Percentiles rank a stretch among this genome's conserved stretches.
These are phyloP conservation scores for Tethea ocularis DNA, from an alignment of 2,888 invertebrate genomes.

Conservation along the genomic window DNA sequence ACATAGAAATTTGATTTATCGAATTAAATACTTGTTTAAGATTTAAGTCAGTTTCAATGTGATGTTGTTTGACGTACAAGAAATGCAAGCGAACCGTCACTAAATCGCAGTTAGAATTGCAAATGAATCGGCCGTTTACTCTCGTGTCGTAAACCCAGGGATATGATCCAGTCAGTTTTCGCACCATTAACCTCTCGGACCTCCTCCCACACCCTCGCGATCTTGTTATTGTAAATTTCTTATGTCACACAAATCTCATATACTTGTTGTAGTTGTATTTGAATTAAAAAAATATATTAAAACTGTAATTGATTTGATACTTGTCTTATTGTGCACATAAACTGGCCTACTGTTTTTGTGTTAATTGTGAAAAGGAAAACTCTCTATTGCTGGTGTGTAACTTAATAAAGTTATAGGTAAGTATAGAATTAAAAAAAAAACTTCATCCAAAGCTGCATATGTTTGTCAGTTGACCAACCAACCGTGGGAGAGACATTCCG, in stretches of 20 bases:
- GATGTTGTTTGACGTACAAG: constrained; percentile 22
- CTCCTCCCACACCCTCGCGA: constrained; percentile 59
- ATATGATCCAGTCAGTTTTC: constrained; percentile 84
- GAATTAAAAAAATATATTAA: no score
- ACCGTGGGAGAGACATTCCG: constrained; percentile 64
- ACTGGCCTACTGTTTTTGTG: no score
- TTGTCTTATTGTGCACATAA: no score
- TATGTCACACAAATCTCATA: constrained; percentile 43
- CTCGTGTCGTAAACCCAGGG: constrained; percentile 78
- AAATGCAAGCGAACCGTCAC: constrained; percentile 53
- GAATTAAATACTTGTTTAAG: no score
- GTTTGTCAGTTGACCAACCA: constrained; percentile 33
- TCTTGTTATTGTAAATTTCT: constrained; percentile 68
- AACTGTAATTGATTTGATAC: no score
- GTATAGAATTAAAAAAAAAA: not conserved
- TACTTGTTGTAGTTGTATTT: not conserved
- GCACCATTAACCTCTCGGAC: constrained; percentile 81
- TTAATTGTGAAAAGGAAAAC: no score
- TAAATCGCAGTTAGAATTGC: constrained; percentile 80
- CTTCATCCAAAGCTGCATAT: not conserved
- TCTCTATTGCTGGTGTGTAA: not conserved
- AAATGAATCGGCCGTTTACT: constrained; percentile 83
- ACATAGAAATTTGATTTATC: not conserved
- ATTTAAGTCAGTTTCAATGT: not conserved
- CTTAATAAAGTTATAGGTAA: not conserved